A percentile compares a stretch with the other conserved stretches of the same genome.
phyloP scores from a whole-genome alignment of 2,113 vertebrate genomes.

The Lanius collurio region DNA sequence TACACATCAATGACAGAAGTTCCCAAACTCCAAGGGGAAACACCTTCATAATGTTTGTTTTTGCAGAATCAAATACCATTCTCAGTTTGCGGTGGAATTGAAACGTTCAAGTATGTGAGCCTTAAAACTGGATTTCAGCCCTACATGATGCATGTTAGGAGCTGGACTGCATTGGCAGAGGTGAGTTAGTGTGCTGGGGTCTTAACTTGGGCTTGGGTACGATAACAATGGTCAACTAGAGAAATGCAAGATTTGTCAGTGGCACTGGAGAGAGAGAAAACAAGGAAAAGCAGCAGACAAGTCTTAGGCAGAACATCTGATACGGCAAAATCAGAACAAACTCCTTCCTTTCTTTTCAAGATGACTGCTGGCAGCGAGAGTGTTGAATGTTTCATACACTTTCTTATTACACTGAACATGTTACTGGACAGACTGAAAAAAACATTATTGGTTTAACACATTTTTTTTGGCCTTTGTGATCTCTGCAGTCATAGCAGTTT shows the following conservation, averaged over 20 bases:
- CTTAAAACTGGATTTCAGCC: neutral
- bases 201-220: neutral
- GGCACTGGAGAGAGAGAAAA: neutral
- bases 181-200: neutral
- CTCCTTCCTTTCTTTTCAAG: neutral
- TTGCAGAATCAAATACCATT: neutral
- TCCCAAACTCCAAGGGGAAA: neutral
- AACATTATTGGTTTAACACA: neutral
- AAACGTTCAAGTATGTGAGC: neutral
- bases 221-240: neutral
- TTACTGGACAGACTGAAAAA: neutral
- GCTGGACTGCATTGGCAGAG: neutral
- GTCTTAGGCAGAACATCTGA: neutral
- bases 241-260: neutral
- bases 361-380: neutral
- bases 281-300: neutral
- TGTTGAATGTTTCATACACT: accelerated
- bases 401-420: neutral
- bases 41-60: conserved; percentile 15
- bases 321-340: neutral
- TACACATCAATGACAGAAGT: neutral
- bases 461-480: neutral
- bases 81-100: neutral
- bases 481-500: neutral
- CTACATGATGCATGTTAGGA: neutral